phyloP scores from a whole-genome alignment of 2,888 invertebrate genomes.

The Lepidocyrtoides sp. region DNA sequence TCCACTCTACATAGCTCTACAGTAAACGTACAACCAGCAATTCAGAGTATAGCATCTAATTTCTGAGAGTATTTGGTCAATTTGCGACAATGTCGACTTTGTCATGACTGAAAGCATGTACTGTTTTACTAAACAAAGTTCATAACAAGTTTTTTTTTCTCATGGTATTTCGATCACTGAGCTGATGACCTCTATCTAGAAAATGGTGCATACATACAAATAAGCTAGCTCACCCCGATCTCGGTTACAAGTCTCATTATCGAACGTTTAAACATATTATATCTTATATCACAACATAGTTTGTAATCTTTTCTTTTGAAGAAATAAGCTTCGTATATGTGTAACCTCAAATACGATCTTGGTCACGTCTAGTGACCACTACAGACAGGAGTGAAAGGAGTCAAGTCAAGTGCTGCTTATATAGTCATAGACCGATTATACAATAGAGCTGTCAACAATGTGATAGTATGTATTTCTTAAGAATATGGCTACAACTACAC shows the following conservation, averaged over 20 bases:
- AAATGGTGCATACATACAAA: conserved; percentile 46
- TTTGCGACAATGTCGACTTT: conserved; percentile 67
- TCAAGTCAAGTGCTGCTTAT: conserved; percentile 9
- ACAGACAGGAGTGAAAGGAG: conserved; percentile 4
- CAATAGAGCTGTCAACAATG: conserved; percentile 33
- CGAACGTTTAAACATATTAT: conserved; percentile 36
- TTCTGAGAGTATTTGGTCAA: conserved; percentile 71
- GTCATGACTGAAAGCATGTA: conserved; percentile 65
- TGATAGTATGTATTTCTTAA: neutral
- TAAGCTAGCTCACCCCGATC: conserved; percentile 23
- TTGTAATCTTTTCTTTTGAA: conserved; percentile 70
- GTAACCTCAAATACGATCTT: conserved; percentile 15
- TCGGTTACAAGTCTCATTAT: conserved; percentile 59
- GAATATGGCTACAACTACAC: neutral
- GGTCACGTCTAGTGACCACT: neutral
- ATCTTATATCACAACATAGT: conserved; percentile 77
- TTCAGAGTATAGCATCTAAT: conserved; percentile 64
- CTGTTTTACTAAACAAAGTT: conserved; percentile 29
- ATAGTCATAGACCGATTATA: conserved; percentile 33
- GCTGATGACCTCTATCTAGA: conserved; percentile 9
- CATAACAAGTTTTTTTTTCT: neutral
- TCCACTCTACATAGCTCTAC: conserved; percentile 34
- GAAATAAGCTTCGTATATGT: conserved; percentile 65
- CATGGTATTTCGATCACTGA: conserved; percentile 15
- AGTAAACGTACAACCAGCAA: conserved; percentile 56